Base-by-base conservation (phyloP, 2,888 invertebrate genomes). In the Cheiracanthium punctorium region DNA sequence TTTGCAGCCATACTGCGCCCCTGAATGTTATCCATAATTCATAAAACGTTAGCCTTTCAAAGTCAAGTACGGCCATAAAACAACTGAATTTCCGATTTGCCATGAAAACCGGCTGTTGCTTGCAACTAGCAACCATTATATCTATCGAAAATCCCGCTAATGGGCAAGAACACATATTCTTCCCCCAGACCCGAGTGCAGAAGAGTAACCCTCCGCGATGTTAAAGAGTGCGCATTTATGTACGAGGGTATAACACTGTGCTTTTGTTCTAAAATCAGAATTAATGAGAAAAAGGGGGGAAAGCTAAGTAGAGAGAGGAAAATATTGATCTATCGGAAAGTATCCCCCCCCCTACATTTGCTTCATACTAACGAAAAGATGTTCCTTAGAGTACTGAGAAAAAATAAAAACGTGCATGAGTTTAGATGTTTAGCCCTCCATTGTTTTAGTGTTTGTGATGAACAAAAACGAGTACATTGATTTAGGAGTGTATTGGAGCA, bases 1-100 rank as follows among this genome's bases (percentile, higher is more conserved):
- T 28, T 58, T 71, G 58, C 7, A 65, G 4, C 71, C 29, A 2
- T 28, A 30, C 33, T 29, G 24, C n/a, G n/a, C 28, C 20, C 29
- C 65, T 24, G 52, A 75, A 72, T 71, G 76, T 76, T n/a, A 77
- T 82, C 48, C 82, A 82, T 82, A 82, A 82, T 82, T 82, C 82
- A 82, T 82, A 77, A 77, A 74, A 70, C n/a, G 64, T 29, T 69
- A 41, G 20, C 74, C 69, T 58, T 70, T 24, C 10, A 20, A 20
- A 32, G 20, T 33, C n/a, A 32, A 76, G 64, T 64, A 48, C 29
- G 70, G 70, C 75, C 82, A 82, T 82, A 82, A 71, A 76, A 82
- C 76, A 81, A 73, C 74, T 81, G 81, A 30, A 81, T 81, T 81
- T 81, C 81, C 74, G 32, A 82, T 76, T 52, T 32, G 65, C 72